Conservation (phyloP, 2,797 vertebrate species). For the Chelon labrosus region DNA sequence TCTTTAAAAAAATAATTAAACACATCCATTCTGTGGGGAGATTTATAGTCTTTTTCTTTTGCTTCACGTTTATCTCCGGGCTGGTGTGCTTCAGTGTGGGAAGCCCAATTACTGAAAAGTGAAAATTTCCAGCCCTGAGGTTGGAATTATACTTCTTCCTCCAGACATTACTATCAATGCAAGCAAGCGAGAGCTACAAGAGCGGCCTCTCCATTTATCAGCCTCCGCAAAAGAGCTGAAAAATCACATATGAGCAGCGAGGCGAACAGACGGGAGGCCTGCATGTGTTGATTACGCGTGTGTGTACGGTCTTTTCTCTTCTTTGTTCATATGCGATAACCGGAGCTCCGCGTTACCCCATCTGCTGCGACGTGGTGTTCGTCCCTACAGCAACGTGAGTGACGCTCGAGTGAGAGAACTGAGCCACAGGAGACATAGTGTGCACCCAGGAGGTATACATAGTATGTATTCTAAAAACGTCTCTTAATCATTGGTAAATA, state of each 20-base stretch:
- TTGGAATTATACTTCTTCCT: conserved; percentile 24
- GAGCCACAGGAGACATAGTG: neutral
- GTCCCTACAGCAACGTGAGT: conserved; percentile 30
- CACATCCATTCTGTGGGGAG: conserved; percentile 29
- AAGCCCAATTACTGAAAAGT: conserved; percentile 51
- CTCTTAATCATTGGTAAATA: conserved; percentile 1
- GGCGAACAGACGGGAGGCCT: conserved; percentile 44
- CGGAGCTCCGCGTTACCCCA: conserved; percentile 30
- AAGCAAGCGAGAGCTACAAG: conserved; percentile 17
- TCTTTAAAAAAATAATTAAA: conserved; percentile 34
- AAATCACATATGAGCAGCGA: conserved; percentile 32
- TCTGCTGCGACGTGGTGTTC: conserved; percentile 45
- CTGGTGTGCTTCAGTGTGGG: conserved; percentile 18
- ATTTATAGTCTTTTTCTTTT: conserved; percentile 21
- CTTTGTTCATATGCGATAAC: conserved; percentile 46
- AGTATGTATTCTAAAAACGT: neutral
- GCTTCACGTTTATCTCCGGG: conserved; percentile 25
- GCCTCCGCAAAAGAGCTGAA: conserved; percentile 23
- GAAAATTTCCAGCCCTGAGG: conserved; percentile 22
- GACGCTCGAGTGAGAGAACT: conserved; percentile 2
- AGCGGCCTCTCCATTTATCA: conserved; percentile 26
- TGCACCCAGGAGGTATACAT: neutral
- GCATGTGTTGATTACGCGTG: conserved; percentile 18
- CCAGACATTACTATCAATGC: conserved; percentile 11
- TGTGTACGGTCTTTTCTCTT: conserved; percentile 24